Percentiles rank a stretch among this genome's conserved stretches.
Evolutionary conservation across 1,140 invertebrate species (phyloP).

Genomic region (Habropoda laboriosa): DNA sequence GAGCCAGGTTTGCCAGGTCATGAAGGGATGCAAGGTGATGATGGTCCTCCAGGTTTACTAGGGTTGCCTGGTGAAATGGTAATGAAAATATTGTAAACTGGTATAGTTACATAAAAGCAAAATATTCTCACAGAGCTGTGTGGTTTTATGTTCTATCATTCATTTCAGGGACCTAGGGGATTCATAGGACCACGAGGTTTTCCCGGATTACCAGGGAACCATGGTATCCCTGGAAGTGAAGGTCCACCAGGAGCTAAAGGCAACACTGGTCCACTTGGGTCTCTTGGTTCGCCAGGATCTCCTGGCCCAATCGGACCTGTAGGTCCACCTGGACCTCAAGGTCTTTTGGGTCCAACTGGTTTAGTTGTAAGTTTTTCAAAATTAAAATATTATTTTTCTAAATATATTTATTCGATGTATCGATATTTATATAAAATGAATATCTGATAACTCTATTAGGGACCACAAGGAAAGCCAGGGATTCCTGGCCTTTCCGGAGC

Average conservation of each 20-base stretch:
- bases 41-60: slow-evolving; percentile 87
- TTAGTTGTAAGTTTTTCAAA: slow-evolving; percentile 82
- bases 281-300: slow-evolving; percentile 87
- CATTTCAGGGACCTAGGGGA: slow-evolving; percentile 88
- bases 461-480: slow-evolving; percentile 89
- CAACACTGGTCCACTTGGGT: slow-evolving; percentile 86
- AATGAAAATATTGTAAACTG: slow-evolving; percentile 55
- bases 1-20: slow-evolving; percentile 87
- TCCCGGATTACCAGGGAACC: slow-evolving; percentile 88
- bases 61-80: slow-evolving; percentile 91
- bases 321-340: slow-evolving; percentile 86
- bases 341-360: slow-evolving; percentile 86
- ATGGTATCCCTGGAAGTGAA: slow-evolving; percentile 89
- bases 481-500: slow-evolving; percentile 90
- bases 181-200: slow-evolving; percentile 91
- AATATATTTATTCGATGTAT: background rate
- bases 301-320: slow-evolving; percentile 85
- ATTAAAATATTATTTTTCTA: background rate
- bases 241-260: slow-evolving; percentile 89
- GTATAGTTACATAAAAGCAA: background rate
- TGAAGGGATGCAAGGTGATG: slow-evolving; percentile 89
- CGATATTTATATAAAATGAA: background rate
- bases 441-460: slow-evolving; percentile 82
- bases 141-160: background rate
- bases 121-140: background rate